Evolutionary conservation across 2,888 invertebrate species (phyloP), one percentile per base, ranked within the genome.

Genomic region (Eumerus sabulonum): DNA sequence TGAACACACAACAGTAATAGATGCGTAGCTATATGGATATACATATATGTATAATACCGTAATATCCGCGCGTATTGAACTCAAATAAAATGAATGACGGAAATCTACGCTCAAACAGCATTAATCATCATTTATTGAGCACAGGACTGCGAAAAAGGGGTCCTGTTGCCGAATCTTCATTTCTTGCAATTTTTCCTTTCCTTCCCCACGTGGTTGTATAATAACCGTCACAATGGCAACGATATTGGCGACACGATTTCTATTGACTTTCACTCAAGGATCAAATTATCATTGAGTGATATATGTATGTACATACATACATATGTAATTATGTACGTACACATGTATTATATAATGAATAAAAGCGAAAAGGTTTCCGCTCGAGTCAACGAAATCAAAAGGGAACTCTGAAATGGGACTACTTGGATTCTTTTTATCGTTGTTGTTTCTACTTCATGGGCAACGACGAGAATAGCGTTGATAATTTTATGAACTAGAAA

Each of bases 401-500:
- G 27, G 3, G 27, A 36, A 42, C 19, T 40, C 47, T 27, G 35
- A 16, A 45, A 38, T 38, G 17, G 48, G 38, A 48, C 27, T 27
- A 4, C 27, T 27, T 7, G 27, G 2, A 27, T 27, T 12, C 16
- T 9, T 59, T 57, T 13, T 48, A 0, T 12, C 12, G 12, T 45
- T 19, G 53, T 27, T 48, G 40, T 51, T 62, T 72, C 45, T 62
- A 51, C 57, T 72, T 66, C 62, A 72, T 72, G 62, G 76, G 44
- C 72, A 71, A 7, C 66, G 42, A 38, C 63, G 47, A 51, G 57
- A 40, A 51, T 48, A 45, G 67, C 79, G 68, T 68, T 73, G 57
- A 74, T 79, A 86, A 86, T 85, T 87, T 87, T 87, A 87, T 88
- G 88, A 88, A 86, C 86, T 88, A 87, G 88, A 87, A 88, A 67